These are phyloP conservation scores for Mormyrus proboscirostris DNA, from an alignment of 2,797 vertebrate genomes.

Conservation along the genomic window DNA sequence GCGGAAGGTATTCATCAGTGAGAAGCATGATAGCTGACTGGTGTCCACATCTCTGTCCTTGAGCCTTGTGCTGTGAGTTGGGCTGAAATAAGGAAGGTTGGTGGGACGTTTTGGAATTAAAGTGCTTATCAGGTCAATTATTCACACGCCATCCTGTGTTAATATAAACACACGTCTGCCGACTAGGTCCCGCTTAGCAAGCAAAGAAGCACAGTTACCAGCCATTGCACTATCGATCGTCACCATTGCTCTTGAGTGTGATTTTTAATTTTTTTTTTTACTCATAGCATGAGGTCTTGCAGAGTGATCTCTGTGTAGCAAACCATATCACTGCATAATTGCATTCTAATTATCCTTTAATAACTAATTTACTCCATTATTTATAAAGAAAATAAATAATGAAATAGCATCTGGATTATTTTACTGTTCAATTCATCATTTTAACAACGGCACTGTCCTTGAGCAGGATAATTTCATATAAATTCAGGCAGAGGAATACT, in stretches of 20 bases:
- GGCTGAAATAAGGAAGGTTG: not conserved
- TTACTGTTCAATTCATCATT: constrained; percentile 30
- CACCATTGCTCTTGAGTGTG: not conserved
- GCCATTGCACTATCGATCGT: constrained; percentile 1
- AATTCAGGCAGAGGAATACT: constrained; percentile 2
- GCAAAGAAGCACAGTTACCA: not conserved
- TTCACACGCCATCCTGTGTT: not conserved
- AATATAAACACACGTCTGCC: constrained; percentile 13
- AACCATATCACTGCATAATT: constrained; percentile 32
- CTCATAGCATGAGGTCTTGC: not conserved
- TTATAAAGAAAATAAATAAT: constrained; percentile 35
- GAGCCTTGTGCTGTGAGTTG: not conserved
- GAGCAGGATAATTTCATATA: constrained; percentile 13
- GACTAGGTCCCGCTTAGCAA: not conserved
- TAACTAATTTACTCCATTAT: constrained; percentile 34
- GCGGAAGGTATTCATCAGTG: not conserved
- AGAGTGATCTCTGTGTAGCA: constrained; percentile 20
- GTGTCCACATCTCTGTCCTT: not conserved
- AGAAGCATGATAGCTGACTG: not conserved
- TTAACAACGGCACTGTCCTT: constrained; percentile 29
- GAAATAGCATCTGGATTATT: constrained; percentile 28
- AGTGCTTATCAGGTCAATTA: not conserved
- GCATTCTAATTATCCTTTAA: constrained; percentile 30
- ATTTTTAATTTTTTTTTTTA: not conserved
- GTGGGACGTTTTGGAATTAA: not conserved